These are phyloP conservation scores for Spatula clypeata DNA, from an alignment of 2,797 vertebrate genomes.

Conservation along the genomic window DNA sequence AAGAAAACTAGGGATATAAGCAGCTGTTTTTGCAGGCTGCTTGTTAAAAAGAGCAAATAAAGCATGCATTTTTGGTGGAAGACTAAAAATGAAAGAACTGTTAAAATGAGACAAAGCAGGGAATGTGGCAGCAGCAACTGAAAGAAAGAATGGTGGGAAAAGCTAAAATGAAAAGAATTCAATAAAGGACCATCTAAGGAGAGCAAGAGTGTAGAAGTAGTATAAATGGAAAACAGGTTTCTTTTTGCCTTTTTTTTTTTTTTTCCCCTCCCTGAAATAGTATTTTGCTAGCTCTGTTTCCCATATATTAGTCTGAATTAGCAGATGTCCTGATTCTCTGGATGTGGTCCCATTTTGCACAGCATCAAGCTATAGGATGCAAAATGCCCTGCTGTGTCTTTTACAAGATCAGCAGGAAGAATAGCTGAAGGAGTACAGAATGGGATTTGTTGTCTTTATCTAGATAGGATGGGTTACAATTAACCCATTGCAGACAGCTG, in stretches of 20 bases:
- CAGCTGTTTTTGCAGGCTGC: not conserved
- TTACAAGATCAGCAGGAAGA: slow-evolving; percentile 32
- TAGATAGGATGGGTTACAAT: not conserved
- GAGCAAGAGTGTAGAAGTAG: not conserved
- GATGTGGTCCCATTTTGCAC: slow-evolving; percentile 53
- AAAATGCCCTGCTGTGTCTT: slow-evolving; percentile 47
- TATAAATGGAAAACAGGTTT: slow-evolving; percentile 33
- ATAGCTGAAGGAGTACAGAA: slow-evolving; percentile 13
- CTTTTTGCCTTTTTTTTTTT: not conserved
- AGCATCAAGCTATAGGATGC: slow-evolving; percentile 34
- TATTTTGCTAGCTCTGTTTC: slow-evolving; percentile 48
- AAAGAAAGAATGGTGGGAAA: not conserved
- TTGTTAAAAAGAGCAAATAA: not conserved
- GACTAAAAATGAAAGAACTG: not conserved
- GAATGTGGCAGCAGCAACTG: not conserved
- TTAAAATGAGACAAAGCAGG: not conserved
- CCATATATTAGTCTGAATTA: slow-evolving; percentile 61
- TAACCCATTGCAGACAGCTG: not conserved
- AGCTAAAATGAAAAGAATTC: not conserved
- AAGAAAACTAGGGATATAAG: not conserved
- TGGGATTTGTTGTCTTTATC: not conserved
- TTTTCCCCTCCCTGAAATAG: not conserved
- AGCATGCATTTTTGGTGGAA: not conserved
- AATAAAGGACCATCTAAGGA: not conserved
- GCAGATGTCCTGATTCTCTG: slow-evolving; percentile 64